Conservation (phyloP, 2,113 vertebrate genomes). For the Passer domesticus region DNA sequence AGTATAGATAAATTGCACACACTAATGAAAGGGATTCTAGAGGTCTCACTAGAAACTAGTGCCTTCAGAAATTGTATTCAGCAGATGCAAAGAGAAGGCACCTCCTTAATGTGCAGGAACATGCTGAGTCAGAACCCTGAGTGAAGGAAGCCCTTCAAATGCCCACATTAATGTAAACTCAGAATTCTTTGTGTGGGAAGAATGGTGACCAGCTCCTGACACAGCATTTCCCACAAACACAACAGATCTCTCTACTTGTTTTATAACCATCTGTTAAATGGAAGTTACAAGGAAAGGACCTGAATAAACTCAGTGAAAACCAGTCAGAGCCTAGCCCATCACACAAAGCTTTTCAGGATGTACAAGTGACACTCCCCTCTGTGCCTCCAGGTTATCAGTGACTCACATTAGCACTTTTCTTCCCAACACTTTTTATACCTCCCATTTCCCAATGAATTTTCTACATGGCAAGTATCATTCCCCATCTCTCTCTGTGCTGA, state of each 20-base stretch:
- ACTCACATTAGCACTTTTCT: not conserved
- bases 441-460: not conserved
- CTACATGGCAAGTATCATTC: not conserved
- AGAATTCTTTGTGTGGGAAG: not conserved
- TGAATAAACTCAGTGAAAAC: not conserved
- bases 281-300: not conserved
- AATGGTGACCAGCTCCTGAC: not conserved
- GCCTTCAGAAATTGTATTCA: not conserved
- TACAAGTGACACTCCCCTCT: not conserved
- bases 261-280: not conserved
- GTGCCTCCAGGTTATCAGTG: not conserved
- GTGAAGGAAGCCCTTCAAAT: not conserved
- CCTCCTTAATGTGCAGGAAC: not conserved
- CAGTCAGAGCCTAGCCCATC: not conserved
- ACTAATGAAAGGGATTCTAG: not conserved
- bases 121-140: not conserved
- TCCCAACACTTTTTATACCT: accelerated
- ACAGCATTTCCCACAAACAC: not conserved
- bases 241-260: not conserved
- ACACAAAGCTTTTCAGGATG: not conserved
- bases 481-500: not conserved
- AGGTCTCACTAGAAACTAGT: not conserved
- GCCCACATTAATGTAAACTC: not conserved
- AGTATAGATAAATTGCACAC: not conserved
- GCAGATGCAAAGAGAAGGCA: not conserved